Evolutionary conservation across 2,113 vertebrate genomes (phyloP), one percentile per base, ranked within the genome.

Genomic region (Atlantisia rogersi): DNA sequence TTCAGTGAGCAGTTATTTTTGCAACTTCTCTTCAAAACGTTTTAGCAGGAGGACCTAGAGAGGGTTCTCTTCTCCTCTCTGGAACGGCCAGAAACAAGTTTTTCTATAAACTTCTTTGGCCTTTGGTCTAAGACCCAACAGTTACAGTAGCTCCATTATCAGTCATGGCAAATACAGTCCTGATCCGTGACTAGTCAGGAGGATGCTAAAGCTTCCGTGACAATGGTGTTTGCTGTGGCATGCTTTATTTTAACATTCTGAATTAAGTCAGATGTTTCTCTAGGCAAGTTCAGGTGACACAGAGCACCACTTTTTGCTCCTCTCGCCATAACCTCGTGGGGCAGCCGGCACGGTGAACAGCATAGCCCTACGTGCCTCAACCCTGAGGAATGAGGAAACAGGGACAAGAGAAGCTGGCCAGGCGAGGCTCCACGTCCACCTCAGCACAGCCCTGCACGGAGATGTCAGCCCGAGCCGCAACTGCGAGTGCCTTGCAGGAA

Each of bases 261-360:
- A 56, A 15, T 55, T 5, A 58, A 44, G 21, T 5, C 11, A 15
- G 7, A 17, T 0, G 0, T 50, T 59, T 67, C 9, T 15, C 63
- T 25, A 20, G 70, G 32, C 37, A 68, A 42, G 21, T 11, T 28
- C 17, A 37, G 73, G 40, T 11, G 28, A 44, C 17, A 42, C 2
- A 50, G 28, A 39, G 32, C 4, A 4, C 11, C 0, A 0, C 0
- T 24, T 52, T n/a, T 35, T 5, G 11, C 3, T 4, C 19, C 15
- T 68, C 50, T 11, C 28, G 46, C 44, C 37, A n/a, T 9, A 31
- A 31, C 29, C 52, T 88, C 3, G 2, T 37, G 69, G 53, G 9
- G 2, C 69, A 58, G 52, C 0, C 0, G 0, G 37, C 2, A 7
- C 2, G 37, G 46, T 9, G 28, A 48, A 71, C 0, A 0, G 17